Conservation (phyloP, 1,140 invertebrate genomes). For the Drosophila lowei region DNA sequence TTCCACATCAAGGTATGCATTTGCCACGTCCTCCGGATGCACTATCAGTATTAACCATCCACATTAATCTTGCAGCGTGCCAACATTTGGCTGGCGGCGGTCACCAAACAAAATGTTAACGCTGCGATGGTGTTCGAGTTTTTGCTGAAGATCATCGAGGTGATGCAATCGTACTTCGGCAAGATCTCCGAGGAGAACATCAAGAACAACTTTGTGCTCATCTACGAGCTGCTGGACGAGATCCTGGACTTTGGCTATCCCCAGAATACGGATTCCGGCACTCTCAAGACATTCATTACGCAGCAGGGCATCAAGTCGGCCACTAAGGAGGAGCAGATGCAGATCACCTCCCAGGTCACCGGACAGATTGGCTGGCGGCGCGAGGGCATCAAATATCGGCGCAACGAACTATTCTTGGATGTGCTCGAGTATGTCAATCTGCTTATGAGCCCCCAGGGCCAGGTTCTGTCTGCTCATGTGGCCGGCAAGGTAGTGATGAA, state of each 20-base stretch:
- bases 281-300: slow-evolving; percentile 99
- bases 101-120: slow-evolving; percentile 99
- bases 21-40: slow-evolving; percentile 31
- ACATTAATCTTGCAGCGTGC: slow-evolving; percentile 87
- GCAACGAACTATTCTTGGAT: slow-evolving; percentile 99
- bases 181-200: slow-evolving; percentile 99
- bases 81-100: slow-evolving; percentile 99
- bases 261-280: slow-evolving; percentile 99
- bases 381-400: slow-evolving; percentile 99
- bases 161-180: slow-evolving; percentile 99
- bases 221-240: slow-evolving; percentile 99
- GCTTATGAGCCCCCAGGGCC: slow-evolving; percentile 99
- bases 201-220: slow-evolving; percentile 99
- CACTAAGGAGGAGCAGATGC: slow-evolving; percentile 99
- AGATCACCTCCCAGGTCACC: slow-evolving; percentile 99
- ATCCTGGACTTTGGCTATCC: slow-evolving; percentile 99
- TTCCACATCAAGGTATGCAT: slow-evolving; percentile 95
- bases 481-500: slow-evolving; percentile 99
- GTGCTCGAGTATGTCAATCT: slow-evolving; percentile 99
- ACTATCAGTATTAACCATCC: not conserved
- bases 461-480: slow-evolving; percentile 99
- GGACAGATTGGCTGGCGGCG: slow-evolving; percentile 99
- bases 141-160: slow-evolving; percentile 98
- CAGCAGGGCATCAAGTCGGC: slow-evolving; percentile 99
- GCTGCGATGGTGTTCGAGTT: slow-evolving; percentile 99